Conservation (phyloP, 2,113 vertebrate species). For the Pitta sordida region DNA sequence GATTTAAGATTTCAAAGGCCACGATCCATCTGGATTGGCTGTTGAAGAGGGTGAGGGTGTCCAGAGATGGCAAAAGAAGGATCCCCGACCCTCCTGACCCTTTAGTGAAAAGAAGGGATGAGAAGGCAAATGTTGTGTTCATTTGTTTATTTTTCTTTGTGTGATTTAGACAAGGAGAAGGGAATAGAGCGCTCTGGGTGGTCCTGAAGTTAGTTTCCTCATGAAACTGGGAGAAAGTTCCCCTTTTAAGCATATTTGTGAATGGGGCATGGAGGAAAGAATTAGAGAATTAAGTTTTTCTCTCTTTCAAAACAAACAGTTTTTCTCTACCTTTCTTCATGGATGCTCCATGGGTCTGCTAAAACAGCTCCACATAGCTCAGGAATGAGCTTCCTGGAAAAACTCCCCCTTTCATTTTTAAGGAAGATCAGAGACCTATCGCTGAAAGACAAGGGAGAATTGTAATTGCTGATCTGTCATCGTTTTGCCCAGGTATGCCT, state of each 20-base stretch:
- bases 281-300: neutral
- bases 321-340: neutral
- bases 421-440: neutral
- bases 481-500: neutral
- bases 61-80: slow-evolving; percentile 48
- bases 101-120: slow-evolving; percentile 54
- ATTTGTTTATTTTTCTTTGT: slow-evolving; percentile 66
- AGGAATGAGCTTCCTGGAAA: neutral
- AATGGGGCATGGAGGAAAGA: neutral
- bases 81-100: slow-evolving; percentile 49
- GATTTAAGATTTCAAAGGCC: slow-evolving; percentile 56
- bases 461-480: neutral
- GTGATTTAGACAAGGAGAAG: slow-evolving; percentile 40
- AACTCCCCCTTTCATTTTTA: neutral
- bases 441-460: neutral
- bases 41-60: slow-evolving; percentile 38
- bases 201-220: slow-evolving; percentile 35
- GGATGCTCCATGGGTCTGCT: neutral
- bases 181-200: slow-evolving; percentile 54
- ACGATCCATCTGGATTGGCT: slow-evolving; percentile 41
- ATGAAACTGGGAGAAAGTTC: neutral
- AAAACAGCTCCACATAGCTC: neutral
- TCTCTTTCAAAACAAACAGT: neutral
- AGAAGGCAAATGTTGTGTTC: slow-evolving; percentile 62
- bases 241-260: neutral